Conservation (phyloP, 2,113 vertebrate species). For the Lycocorax pyrrhopterus region DNA sequence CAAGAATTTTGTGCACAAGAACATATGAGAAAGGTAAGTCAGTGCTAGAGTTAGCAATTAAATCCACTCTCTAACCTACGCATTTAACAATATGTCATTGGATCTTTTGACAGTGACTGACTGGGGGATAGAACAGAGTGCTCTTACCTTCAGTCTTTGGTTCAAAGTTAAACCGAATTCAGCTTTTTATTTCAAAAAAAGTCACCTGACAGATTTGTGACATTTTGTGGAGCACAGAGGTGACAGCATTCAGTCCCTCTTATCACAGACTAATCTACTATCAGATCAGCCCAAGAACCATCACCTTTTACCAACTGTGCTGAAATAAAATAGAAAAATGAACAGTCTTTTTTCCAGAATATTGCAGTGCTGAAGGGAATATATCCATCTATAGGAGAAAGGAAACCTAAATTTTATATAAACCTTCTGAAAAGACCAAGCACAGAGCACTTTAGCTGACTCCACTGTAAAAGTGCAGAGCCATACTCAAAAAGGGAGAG, state of each 20-base stretch:
- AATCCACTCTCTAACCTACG: background rate
- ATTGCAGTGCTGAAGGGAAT: background rate
- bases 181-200: background rate
- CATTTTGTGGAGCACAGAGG: background rate
- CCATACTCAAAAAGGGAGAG: background rate
- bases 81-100: background rate
- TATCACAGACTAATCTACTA: background rate
- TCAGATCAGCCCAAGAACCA: background rate
- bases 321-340: background rate
- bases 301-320: background rate
- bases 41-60: background rate
- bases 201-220: background rate
- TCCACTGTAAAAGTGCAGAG: background rate
- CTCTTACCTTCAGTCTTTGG: background rate
- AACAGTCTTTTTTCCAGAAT: background rate
- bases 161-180: background rate
- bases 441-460: background rate
- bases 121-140: accelerated
- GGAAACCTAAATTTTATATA: background rate
- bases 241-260: background rate
- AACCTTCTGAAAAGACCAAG: background rate
- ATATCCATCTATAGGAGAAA: background rate
- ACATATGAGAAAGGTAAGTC: background rate
- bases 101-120: background rate
- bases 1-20: background rate